These are phyloP conservation scores for Pachyramphus minor DNA, from an alignment of 2,113 vertebrate species.

Conservation along the genomic window DNA sequence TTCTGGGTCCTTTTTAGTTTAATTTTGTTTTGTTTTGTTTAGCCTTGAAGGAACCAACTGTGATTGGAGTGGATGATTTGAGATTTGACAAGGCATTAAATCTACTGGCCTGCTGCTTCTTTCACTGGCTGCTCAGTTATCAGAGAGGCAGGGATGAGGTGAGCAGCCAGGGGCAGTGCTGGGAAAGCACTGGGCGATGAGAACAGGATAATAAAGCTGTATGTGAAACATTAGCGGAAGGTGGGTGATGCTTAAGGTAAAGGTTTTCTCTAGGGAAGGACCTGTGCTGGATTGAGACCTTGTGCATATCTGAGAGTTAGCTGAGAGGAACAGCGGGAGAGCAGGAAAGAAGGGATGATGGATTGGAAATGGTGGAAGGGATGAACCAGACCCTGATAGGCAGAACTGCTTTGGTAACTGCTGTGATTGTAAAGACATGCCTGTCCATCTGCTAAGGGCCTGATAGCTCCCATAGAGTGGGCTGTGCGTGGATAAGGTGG, in stretches of 20 bases:
- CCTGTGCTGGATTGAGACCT: neutral
- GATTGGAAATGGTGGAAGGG: neutral
- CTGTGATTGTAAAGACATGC: neutral
- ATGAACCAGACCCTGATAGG: neutral
- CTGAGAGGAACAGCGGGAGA: neutral
- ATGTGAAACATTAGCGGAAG: neutral
- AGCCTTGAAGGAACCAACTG: neutral
- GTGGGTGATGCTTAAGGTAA: neutral
- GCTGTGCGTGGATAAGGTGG: too few species aligned
- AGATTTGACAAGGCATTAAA: neutral
- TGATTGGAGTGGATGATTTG: neutral
- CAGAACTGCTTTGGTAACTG: neutral
- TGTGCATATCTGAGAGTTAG: neutral
- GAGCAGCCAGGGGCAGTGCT: accelerated
- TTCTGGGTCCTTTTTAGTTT: neutral
- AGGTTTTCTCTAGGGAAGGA: neutral
- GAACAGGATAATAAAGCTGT: neutral
- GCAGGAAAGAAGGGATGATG: neutral
- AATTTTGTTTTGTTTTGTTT: neutral
- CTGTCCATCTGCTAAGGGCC: neutral
- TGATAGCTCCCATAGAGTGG: accelerated
- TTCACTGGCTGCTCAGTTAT: neutral
- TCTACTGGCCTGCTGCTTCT: neutral
- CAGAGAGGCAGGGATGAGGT: neutral
- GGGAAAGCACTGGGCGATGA: accelerated